These are phyloP conservation scores for Clivina fossor DNA, from an alignment of 2,888 invertebrate genomes.

Conservation along the genomic window DNA sequence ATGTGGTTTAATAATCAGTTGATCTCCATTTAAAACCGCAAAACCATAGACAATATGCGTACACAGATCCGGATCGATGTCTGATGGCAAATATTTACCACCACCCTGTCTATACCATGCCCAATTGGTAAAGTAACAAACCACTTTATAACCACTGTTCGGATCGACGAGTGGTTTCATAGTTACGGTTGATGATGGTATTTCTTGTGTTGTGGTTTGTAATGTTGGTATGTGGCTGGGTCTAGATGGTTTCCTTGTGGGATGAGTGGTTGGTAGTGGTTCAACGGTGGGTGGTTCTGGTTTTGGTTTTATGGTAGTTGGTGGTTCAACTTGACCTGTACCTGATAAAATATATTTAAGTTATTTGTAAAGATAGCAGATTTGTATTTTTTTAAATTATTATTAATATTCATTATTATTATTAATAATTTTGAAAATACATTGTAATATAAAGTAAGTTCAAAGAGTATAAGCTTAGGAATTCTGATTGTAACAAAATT, in stretches of 20 bases:
- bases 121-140: slow-evolving; percentile 94
- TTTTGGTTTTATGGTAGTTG: slow-evolving; percentile 17
- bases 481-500: too few species aligned
- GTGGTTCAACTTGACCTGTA: slow-evolving; percentile 12
- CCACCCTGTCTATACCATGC: slow-evolving; percentile 87
- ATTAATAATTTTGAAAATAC: too few species aligned
- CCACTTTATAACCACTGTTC: slow-evolving; percentile 66
- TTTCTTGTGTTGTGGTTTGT: slow-evolving; percentile 34
- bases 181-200: slow-evolving; percentile 37
- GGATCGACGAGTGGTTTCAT: slow-evolving; percentile 42
- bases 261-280: slow-evolving; percentile 17
- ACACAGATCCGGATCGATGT: slow-evolving; percentile 83
- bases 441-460: too few species aligned
- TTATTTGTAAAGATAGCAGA: too few species aligned
- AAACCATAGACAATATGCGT: slow-evolving; percentile 93
- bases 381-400: too few species aligned
- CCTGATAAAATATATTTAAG: not conserved
- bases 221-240: slow-evolving; percentile 29
- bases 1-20: slow-evolving; percentile 77
- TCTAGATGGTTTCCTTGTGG: slow-evolving; percentile 33
- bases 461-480: too few species aligned
- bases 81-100: slow-evolving; percentile 78
- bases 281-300: slow-evolving; percentile 32
- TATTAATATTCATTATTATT: too few species aligned
- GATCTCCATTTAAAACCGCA: slow-evolving; percentile 78